phyloP scores from a whole-genome alignment of 2,888 invertebrate genomes.

The Oeneis ivallda region DNA sequence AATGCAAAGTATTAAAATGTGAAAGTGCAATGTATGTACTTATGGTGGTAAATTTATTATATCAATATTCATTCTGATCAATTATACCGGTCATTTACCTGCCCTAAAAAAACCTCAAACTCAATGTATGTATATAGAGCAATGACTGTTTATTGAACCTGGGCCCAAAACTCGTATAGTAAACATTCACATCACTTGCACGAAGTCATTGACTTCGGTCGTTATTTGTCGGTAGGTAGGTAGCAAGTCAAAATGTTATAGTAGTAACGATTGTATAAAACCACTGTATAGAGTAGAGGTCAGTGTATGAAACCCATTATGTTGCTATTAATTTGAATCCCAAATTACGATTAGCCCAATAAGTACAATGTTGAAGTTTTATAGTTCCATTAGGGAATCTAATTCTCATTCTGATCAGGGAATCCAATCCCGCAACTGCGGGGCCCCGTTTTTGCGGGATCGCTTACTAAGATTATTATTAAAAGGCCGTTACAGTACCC shows the following conservation, averaged over 20 bases:
- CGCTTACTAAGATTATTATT: too few species aligned
- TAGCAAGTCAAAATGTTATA: not conserved
- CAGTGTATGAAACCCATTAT: not conserved
- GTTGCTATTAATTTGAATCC: not conserved
- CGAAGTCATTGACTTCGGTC: slow-evolving; percentile 11
- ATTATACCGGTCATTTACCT: slow-evolving; percentile 5
- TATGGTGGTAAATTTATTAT: not conserved
- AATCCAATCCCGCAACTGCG: too few species aligned
- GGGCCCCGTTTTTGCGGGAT: too few species aligned
- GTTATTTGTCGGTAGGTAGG: not conserved
- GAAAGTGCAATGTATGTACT: not conserved
- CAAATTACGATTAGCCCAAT: not conserved
- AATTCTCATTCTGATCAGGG: too few species aligned
- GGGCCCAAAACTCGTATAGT: slow-evolving; percentile 2
- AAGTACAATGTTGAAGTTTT: not conserved
- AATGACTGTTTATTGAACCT: slow-evolving; percentile 5
- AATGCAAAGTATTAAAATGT: too few species aligned
- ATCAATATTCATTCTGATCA: not conserved
- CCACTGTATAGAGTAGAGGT: too few species aligned
- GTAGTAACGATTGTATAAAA: too few species aligned
- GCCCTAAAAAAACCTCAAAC: not conserved
- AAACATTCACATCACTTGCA: slow-evolving; percentile 6
- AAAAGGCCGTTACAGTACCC: too few species aligned
- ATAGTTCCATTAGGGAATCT: too few species aligned
- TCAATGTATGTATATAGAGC: slow-evolving; percentile 9